Evolutionary conservation across 2,113 vertebrate species (phyloP).

Genomic region (Antigone vipio): DNA sequence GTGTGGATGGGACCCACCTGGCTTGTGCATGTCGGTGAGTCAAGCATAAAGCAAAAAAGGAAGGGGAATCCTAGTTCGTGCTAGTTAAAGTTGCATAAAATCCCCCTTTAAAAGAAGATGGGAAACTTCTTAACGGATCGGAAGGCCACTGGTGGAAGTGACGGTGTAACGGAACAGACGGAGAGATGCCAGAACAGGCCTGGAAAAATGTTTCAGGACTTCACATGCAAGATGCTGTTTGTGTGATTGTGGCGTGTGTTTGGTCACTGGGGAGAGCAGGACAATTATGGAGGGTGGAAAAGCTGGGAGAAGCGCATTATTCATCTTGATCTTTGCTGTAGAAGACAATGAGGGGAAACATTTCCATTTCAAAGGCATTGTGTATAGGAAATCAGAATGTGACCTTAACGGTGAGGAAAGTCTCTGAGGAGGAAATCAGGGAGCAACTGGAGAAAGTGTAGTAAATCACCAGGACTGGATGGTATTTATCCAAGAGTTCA

Average conservation of each 20-base stretch:
- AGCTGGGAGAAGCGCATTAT: not conserved
- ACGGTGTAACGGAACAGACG: not conserved
- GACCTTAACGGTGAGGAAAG: slow-evolving; percentile 26
- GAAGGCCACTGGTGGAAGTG: not conserved
- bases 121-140: not conserved
- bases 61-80: not conserved
- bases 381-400: slow-evolving; percentile 51
- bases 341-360: slow-evolving; percentile 58
- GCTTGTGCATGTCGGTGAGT: not conserved
- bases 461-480: slow-evolving; percentile 27
- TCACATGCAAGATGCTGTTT: not conserved
- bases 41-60: not conserved
- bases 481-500: slow-evolving; percentile 18
- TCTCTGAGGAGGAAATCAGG: slow-evolving; percentile 48
- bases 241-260: not conserved
- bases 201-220: not conserved
- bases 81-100: not conserved
- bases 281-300: not conserved
- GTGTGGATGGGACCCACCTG: not conserved
- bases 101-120: not conserved
- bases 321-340: slow-evolving; percentile 31
- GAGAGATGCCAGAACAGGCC: not conserved
- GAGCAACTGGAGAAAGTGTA: slow-evolving; percentile 66
- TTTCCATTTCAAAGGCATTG: slow-evolving; percentile 60
- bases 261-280: not conserved